Conservation (phyloP, 2,888 invertebrate genomes). For the Hydroisotoma schaefferi region DNA sequence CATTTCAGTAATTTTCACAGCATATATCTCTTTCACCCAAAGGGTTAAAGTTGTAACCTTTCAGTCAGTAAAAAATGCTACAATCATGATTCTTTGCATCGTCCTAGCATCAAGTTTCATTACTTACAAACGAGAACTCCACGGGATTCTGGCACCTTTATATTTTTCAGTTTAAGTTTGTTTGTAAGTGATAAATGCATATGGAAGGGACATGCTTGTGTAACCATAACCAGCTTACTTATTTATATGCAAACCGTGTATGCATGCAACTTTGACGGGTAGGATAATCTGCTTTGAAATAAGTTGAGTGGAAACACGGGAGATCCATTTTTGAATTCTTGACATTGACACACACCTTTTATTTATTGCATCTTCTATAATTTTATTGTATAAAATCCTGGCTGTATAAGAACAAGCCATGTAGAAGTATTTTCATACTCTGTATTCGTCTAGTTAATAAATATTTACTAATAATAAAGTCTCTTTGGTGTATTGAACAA, state of each 20-base stretch:
- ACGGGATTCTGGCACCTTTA: conserved; percentile 6
- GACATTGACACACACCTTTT: conserved; percentile 7
- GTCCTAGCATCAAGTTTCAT: conserved; percentile 5
- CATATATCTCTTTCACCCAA: no score
- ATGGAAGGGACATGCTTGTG: no score
- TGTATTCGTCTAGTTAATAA: neutral
- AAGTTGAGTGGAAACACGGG: conserved; percentile 11
- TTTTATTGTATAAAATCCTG: conserved; percentile 1
- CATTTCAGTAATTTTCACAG: no score
- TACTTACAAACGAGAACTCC: conserved; percentile 4
- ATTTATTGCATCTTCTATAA: conserved; percentile 14
- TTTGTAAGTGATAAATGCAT: no score
- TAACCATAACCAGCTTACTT: neutral
- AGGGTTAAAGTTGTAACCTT: no score
- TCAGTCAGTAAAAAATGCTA: no score
- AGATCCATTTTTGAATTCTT: no score
- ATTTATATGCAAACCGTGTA: conserved; percentile 10
- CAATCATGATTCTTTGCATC: no score
- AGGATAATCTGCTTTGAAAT: no score
- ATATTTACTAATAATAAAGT: conserved; percentile 14
- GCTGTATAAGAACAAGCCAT: neutral
- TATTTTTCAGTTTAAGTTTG: no score
- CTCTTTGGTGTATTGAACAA: conserved; percentile 15
- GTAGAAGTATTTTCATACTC: neutral
- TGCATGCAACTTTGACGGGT: no score